Evolutionary conservation across 92 coral and sea anemone genomes (phyloP).

Genomic region (Heliopora coerulea): DNA sequence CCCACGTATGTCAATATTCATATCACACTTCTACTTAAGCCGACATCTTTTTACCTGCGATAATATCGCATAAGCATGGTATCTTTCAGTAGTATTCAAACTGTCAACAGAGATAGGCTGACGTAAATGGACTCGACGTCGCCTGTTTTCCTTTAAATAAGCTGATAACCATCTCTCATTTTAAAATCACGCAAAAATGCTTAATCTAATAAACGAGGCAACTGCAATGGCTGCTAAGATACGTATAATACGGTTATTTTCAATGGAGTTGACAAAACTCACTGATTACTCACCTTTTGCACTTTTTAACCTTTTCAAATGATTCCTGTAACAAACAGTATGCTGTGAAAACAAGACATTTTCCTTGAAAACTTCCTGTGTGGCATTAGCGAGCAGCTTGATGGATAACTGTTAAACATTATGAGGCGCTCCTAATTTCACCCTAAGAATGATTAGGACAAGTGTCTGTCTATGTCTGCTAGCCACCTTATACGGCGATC

Average conservation of each 20-base stretch:
- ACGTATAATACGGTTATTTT: slow-evolving; percentile 19
- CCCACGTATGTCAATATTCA: slow-evolving; percentile 37
- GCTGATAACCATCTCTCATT: slow-evolving; percentile 36
- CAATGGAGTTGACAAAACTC: neutral
- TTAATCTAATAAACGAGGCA: slow-evolving; percentile 32
- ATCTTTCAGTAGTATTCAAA: slow-evolving; percentile 38
- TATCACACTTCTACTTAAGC: slow-evolving; percentile 31
- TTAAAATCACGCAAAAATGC: slow-evolving; percentile 31
- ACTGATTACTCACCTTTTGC: neutral
- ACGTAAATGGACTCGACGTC: slow-evolving; percentile 7
- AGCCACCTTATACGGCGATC: slow-evolving; percentile 1
- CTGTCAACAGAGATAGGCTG: slow-evolving; percentile 39
- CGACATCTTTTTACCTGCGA: slow-evolving; percentile 29
- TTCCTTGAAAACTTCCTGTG: slow-evolving; percentile 25
- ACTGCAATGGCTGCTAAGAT: slow-evolving; percentile 21
- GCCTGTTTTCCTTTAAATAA: slow-evolving; percentile 27
- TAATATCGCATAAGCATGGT: slow-evolving; percentile 39
- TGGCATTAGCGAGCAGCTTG: slow-evolving; percentile 17
- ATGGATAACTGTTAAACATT: slow-evolving; percentile 31
- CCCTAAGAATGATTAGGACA: slow-evolving; percentile 12
- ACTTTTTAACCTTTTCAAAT: neutral
- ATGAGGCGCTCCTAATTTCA: slow-evolving; percentile 10
- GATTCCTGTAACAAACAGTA: neutral
- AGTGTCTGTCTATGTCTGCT: neutral
- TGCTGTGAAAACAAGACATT: neutral